Evolutionary conservation across 2,888 invertebrate species (phyloP).

Genomic region (Idaea dimidiata): DNA sequence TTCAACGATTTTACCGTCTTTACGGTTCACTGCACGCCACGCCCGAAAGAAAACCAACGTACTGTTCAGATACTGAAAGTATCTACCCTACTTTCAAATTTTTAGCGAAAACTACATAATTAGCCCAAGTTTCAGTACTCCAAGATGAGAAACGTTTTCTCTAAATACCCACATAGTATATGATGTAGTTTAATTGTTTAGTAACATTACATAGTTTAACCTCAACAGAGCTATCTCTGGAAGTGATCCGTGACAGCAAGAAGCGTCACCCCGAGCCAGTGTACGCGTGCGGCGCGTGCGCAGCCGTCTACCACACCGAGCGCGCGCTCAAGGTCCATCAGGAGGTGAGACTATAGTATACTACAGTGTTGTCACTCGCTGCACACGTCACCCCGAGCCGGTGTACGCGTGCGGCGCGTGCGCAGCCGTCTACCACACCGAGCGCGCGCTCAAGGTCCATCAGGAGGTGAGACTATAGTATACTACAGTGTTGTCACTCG

Average conservation of each 20-base stretch:
- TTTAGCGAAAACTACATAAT: too few relatives aligned
- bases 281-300: constrained; percentile 63
- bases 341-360: constrained; percentile 40
- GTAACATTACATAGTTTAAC: too few relatives aligned
- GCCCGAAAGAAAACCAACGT: too few relatives aligned
- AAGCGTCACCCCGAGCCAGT: constrained; percentile 40
- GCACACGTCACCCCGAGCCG: constrained; percentile 36
- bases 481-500: neutral
- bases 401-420: constrained; percentile 61
- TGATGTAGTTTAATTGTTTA: too few relatives aligned
- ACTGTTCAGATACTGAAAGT: too few relatives aligned
- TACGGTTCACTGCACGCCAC: too few relatives aligned
- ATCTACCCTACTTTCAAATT: too few relatives aligned
- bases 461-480: constrained; percentile 46
- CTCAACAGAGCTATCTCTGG: constrained; percentile 49
- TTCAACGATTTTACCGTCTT: too few relatives aligned
- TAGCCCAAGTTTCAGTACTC: too few relatives aligned
- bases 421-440: constrained; percentile 53
- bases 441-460: constrained; percentile 48
- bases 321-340: constrained; percentile 50
- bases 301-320: constrained; percentile 51
- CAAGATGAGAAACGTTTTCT: too few relatives aligned
- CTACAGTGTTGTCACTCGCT: neutral
- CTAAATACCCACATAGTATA: too few relatives aligned
- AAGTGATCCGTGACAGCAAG: constrained; percentile 35